A percentile compares a stretch with the other conserved stretches of the same genome.
Evolutionary conservation across 2,797 vertebrate genomes (phyloP).

Genomic region (Fistularia tabacaria): DNA sequence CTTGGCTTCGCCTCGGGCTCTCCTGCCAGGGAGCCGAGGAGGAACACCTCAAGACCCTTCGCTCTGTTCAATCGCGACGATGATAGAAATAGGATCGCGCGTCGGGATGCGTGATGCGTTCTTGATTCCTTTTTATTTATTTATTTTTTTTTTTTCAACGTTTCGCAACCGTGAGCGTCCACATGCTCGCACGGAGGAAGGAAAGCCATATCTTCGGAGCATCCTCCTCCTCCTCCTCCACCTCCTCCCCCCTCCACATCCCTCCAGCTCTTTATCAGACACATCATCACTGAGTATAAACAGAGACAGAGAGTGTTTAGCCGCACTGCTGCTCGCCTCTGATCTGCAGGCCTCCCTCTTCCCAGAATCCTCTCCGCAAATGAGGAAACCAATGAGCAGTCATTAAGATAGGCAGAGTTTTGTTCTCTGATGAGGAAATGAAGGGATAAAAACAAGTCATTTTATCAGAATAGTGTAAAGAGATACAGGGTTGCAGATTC

Average conservation of each 20-base stretch:
- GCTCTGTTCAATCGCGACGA: slow-evolving; percentile 23
- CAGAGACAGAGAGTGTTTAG: slow-evolving; percentile 63
- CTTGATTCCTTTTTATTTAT: too few relatives aligned
- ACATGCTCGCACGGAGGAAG: slow-evolving; percentile 64
- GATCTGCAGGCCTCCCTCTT: slow-evolving; percentile 62
- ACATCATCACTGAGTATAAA: slow-evolving; percentile 67
- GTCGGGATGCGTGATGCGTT: slow-evolving; percentile 18
- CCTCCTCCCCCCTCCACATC: slow-evolving; percentile 14
- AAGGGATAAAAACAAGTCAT: slow-evolving; percentile 50
- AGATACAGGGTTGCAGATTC: slow-evolving; percentile 45
- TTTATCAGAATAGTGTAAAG: slow-evolving; percentile 62
- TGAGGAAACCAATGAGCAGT: slow-evolving; percentile 46
- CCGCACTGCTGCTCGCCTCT: slow-evolving; percentile 53
- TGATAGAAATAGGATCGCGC: slow-evolving; percentile 23
- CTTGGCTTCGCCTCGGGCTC: slow-evolving; percentile 52
- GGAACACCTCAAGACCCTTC: slow-evolving; percentile 36
- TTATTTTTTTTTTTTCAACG: slow-evolving; percentile 14
- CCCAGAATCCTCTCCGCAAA: slow-evolving; percentile 61
- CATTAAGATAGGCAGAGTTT: slow-evolving; percentile 66
- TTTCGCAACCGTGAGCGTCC: slow-evolving; percentile 27
- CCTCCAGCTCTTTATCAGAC: slow-evolving; percentile 58
- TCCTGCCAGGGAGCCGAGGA: slow-evolving; percentile 55
- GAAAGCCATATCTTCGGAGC: slow-evolving; percentile 66
- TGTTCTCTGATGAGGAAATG: slow-evolving; percentile 65
- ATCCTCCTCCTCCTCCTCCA: slow-evolving; percentile 26